These are phyloP conservation scores for Calvadosia cruxmelitensis DNA, from an alignment of 30 jellyfish, hydroid and myxozoan species.

Conservation along the genomic window DNA sequence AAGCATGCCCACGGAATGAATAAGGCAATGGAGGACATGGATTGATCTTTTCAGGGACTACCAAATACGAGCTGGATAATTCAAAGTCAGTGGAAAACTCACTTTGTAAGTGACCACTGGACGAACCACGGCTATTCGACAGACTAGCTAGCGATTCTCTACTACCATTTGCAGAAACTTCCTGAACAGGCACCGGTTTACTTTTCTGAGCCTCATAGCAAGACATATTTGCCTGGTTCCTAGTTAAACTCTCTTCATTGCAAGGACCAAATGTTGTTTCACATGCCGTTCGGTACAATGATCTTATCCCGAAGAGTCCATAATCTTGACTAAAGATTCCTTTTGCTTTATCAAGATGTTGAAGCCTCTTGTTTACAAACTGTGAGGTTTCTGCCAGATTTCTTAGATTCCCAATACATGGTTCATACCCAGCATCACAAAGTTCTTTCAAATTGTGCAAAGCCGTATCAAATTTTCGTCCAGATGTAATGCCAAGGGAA, in stretches of 20 bases:
- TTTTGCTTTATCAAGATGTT: neutral
- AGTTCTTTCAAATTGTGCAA: constrained; percentile 35
- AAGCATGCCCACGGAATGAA: neutral
- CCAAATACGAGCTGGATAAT: no score
- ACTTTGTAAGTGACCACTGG: neutral
- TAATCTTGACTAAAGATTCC: neutral
- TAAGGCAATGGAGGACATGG: neutral
- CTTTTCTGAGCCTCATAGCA: neutral
- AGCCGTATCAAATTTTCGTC: constrained; percentile 48
- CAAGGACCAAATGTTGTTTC: neutral
- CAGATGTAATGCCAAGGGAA: constrained; percentile 53
- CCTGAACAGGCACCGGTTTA: neutral
- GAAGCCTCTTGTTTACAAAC: neutral
- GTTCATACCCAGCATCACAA: constrained; percentile 22
- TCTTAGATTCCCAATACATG: neutral
- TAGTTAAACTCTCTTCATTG: no score
- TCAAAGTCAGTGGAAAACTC: neutral
- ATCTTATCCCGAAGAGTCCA: neutral
- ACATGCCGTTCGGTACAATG: neutral
- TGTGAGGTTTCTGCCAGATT: neutral
- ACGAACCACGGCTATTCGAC: neutral
- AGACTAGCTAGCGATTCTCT: neutral
- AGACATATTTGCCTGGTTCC: neutral
- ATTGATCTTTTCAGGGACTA: neutral
- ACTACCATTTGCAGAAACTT: neutral